Conservation (phyloP, 2,113 vertebrate species). For the Microtus richardsoni region DNA sequence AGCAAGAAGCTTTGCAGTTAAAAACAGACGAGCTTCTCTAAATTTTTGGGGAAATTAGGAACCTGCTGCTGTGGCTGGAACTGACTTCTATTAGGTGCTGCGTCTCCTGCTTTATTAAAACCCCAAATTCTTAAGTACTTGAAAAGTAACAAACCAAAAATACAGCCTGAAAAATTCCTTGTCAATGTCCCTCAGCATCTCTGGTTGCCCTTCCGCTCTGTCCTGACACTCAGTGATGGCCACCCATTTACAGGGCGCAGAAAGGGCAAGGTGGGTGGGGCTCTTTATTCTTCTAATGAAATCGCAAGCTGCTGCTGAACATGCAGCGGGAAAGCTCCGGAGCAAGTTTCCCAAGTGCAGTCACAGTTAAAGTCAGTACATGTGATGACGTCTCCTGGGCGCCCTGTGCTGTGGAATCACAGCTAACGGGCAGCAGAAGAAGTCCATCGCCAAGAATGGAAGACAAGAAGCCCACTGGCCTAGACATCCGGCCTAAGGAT, state of each 20-base stretch:
- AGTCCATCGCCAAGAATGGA: background rate
- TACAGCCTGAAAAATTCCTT: background rate
- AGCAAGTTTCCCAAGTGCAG: background rate
- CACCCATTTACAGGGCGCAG: background rate
- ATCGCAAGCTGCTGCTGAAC: background rate
- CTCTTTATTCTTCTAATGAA: background rate
- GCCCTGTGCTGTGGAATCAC: background rate
- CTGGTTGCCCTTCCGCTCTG: background rate
- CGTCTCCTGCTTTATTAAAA: conserved; percentile 41
- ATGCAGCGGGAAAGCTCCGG: background rate
- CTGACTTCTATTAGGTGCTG: conserved; percentile 1
- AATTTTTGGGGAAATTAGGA: conserved; percentile 45
- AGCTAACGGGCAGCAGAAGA: background rate
- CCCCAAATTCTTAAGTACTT: background rate
- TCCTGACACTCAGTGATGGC: background rate
- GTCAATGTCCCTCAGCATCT: background rate
- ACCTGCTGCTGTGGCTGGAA: conserved; percentile 50
- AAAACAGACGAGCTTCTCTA: conserved; percentile 43
- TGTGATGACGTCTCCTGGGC: background rate
- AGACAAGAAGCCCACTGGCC: background rate
- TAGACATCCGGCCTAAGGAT: background rate
- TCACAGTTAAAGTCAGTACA: background rate
- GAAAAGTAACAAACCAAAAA: background rate
- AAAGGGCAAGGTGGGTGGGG: background rate
- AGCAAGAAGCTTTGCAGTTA: conserved; percentile 25